Base-by-base conservation (phyloP, 2,888 invertebrate species). In the Limenitis camilla region DNA sequence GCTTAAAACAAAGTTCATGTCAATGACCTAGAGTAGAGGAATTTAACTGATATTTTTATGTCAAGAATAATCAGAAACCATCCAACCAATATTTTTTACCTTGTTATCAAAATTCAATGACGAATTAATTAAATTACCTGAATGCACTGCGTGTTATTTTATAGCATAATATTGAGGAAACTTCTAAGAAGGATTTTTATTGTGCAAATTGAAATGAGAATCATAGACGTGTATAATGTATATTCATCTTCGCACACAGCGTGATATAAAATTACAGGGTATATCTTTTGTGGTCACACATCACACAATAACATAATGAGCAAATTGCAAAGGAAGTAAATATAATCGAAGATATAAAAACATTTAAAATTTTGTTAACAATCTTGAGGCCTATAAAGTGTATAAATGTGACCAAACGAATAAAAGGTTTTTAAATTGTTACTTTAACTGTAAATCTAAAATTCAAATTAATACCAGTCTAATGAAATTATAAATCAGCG, bases 21-120 rank as follows among this genome's bases (percentile, higher is more conserved):
- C 56, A 52, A 58, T 49, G 50, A 56, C 52, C 43, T 42, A 56
- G 48, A 40, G 44, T 47, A 42, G 31, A 56, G 41, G 36, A 48
- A 50, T 55, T 58, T 39, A 48, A 30, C 42, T 50, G 47, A 50
- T 42, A 42, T 38, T 49, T 44, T 40, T 19, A 38, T 11, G 38
- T 41, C 33, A 33, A 11, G 31, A 31, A 9, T 27, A 8, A 8
- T 30, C 11, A 7, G 40, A 30, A 30, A 35, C 29, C 28, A 11
- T 33, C 11, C 30, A 31, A 46, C 9, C 19, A 4, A 39, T 49
- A 19, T 19, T 19, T 19, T 32, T 10, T 31, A 28, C 35, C 30
- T 19, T 33, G 30, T 30, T 35, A 33, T n/a, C 29, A 9, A 30
- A 49, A 29, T 44, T 28, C 44, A 45, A 40, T 45, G 33, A 38